Conservation (phyloP, 2,113 vertebrate genomes). For the Peromyscus californicus region DNA sequence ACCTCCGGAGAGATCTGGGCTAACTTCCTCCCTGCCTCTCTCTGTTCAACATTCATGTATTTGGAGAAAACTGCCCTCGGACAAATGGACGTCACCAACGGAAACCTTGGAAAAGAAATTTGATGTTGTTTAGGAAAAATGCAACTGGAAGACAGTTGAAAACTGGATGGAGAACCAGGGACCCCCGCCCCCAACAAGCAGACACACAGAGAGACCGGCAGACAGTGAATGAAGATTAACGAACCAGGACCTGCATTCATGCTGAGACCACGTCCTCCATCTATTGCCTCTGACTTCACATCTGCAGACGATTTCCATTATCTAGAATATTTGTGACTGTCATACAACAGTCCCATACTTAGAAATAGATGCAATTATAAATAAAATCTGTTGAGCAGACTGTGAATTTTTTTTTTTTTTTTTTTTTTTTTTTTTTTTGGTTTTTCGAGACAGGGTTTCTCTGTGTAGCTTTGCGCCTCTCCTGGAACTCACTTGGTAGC, state of each 20-base stretch:
- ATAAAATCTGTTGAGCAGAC: background rate
- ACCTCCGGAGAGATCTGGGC: fast-evolving
- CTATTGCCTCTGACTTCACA: background rate
- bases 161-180: background rate
- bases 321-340: background rate
- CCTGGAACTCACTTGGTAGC: too few species aligned
- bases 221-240: background rate
- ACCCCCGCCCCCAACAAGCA: background rate
- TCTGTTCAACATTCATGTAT: fast-evolving
- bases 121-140: conserved; percentile 9
- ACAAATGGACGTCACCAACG: background rate
- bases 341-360: background rate
- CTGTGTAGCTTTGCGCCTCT: too few species aligned
- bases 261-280: background rate
- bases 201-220: background rate
- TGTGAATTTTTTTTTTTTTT: too few species aligned
- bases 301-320: background rate
- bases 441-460: too few species aligned
- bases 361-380: conserved; percentile 11
- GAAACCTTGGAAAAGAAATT: background rate
- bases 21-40: background rate
- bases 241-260: background rate
- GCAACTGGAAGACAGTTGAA: background rate
- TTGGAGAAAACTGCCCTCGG: background rate
- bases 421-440: too few species aligned